These are phyloP conservation scores for Heteropelma amictum DNA, from an alignment of 2,888 invertebrate genomes.

Conservation along the genomic window DNA sequence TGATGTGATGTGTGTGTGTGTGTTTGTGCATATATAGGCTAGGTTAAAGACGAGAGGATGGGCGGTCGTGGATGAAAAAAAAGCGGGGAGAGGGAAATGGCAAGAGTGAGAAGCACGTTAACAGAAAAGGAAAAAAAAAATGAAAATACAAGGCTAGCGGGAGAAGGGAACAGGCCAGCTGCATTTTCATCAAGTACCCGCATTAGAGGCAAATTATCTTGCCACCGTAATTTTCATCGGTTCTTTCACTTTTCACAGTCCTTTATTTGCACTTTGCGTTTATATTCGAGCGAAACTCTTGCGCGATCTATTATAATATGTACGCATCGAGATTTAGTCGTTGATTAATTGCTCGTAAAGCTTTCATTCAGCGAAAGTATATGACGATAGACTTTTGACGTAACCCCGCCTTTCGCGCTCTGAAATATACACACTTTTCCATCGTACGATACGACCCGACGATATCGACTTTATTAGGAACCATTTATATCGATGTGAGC, in stretches of 20 bases:
- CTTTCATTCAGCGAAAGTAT: too few species aligned
- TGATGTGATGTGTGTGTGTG: background rate
- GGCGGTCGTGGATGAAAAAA: background rate
- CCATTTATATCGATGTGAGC: too few species aligned
- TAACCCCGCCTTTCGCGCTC: too few species aligned
- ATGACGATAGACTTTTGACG: too few species aligned
- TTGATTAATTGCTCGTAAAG: background rate
- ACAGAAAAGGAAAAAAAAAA: constrained; percentile 18
- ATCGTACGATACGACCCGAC: too few species aligned
- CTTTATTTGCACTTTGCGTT: background rate
- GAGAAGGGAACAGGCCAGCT: constrained; percentile 60
- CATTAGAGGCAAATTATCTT: constrained; percentile 74
- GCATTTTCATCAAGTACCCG: constrained; percentile 69
- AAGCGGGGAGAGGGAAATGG: background rate
- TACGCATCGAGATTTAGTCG: background rate
- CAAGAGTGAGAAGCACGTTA: constrained; percentile 21
- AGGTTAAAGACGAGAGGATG: constrained; percentile 6
- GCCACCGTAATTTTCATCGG: constrained; percentile 58
- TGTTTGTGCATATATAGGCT: constrained; percentile 1
- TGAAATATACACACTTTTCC: too few species aligned
- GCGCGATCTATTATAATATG: too few species aligned
- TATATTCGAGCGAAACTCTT: background rate
- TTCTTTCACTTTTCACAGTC: constrained; percentile 20
- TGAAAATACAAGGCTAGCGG: background rate
- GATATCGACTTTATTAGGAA: too few species aligned